Base-by-base conservation (phyloP, 1,140 invertebrate species). In the Campoletis sonorensis region DNA sequence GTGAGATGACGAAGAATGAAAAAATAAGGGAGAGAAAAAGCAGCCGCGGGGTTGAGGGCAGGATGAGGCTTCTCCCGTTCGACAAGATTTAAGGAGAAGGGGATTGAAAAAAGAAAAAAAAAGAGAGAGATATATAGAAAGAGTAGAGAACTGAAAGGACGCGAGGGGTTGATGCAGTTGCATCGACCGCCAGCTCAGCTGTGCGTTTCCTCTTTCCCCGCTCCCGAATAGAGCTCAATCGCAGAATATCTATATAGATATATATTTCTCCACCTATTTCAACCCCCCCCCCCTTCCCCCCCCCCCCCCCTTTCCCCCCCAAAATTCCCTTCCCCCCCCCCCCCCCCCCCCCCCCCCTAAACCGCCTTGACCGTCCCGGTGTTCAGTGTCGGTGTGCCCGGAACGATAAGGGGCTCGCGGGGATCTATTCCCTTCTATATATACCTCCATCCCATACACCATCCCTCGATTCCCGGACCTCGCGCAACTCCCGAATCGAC, bases 101-200 rank as follows among this genome's bases (percentile, higher is more conserved):
- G 73, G 85, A 80, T 86, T 84, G 85, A 85, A 82, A 79, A 82
- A 82, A 77, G 37, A 72, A 61, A 51, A 75, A 79, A 37, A 7
- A 26, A 51, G 23, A 54, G 21, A 71, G 79, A 54, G 73, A n/a
- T n/a, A n/a, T n/a, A 54, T 13, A 77, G 45, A 64, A 23, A 58
- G 72, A 58, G 75, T 4, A 82, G 71, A 45, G 40, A 8, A 0
- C 26, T 45, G 40, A 77, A 80, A 81, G 64, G 71, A 81, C 27
- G 67, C 54, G 79, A 80, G 84, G 80, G 84, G 1, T 70, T 4
- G 5, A 70, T 70, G 67, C 67, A 70, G 67, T 70, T n/a, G 67
- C 27, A 70, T 70, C 67, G 67, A 70, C 67, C 67, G 67, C 10
- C 67, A 70, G 67, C 67, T 70, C 67, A 70, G 67, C 67, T 70